Percentiles rank a stretch among this genome's conserved stretches.
Conservation (phyloP, 2,797 vertebrate genomes). For the Hybognathus amarus region DNA sequence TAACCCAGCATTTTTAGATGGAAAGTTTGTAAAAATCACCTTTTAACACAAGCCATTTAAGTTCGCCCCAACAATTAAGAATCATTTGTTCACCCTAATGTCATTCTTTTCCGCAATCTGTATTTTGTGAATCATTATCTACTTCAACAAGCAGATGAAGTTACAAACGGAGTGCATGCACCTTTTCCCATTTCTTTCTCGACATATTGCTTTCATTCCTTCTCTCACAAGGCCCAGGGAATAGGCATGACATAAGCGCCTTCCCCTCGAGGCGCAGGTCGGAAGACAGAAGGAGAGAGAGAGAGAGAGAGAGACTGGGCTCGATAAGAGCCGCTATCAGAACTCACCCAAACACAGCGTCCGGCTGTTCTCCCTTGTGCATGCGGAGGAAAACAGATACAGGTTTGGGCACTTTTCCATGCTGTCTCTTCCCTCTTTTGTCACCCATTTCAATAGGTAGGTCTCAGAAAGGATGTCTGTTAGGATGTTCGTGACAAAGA, state of each 20-base stretch:
- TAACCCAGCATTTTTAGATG: too few species aligned
- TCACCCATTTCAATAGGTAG: conserved; percentile 59
- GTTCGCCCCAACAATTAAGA: not conserved
- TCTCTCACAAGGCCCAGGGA: conserved; percentile 43
- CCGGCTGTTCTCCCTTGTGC: conserved; percentile 53
- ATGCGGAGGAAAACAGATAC: conserved; percentile 54
- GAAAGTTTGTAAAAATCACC: conserved; percentile 16
- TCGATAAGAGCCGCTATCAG: conserved; percentile 61
- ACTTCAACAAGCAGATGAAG: not conserved
- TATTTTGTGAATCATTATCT: not conserved
- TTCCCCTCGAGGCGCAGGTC: conserved; percentile 55
- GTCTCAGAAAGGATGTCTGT: conserved; percentile 53
- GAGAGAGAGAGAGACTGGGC: conserved; percentile 50
- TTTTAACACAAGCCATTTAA: not conserved
- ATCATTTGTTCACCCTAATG: not conserved
- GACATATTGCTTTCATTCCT: conserved; percentile 23
- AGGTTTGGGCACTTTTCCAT: conserved; percentile 54
- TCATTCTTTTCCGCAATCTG: not conserved
- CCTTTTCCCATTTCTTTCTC: conserved; percentile 12
- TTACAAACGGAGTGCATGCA: not conserved
- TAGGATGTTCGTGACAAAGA: conserved; percentile 45
- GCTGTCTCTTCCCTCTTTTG: conserved; percentile 58
- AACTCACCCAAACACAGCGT: conserved; percentile 60
- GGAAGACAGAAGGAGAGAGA: conserved; percentile 49
- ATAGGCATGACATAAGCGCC: conserved; percentile 55